Evolutionary conservation across 2,797 vertebrate species (phyloP), one percentile per base, ranked within the genome.

Genomic region (Triplophysa yarkandensis): DNA sequence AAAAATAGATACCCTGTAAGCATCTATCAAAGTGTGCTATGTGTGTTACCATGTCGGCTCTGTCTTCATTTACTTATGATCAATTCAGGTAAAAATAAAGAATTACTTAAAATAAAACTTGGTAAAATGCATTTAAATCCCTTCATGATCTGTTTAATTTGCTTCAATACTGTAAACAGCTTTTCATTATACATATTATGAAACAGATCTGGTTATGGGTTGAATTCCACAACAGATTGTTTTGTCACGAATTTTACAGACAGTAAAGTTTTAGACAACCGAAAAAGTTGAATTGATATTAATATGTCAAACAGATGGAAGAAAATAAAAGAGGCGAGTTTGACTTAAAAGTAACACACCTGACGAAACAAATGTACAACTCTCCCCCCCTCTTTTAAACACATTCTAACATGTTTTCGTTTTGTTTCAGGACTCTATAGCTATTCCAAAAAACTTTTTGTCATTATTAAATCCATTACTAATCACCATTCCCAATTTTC

Each of bases 381-480:
- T 52, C 14, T 52, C 66, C 7, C 17, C 4, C 54, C 28, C 50
- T 43, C n/a, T n/a, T n/a, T 17, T 4, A 41, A 55, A 70, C 32
- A 30, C 43, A 50, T 44, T 30, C 61, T 41, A 32, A 65, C 65
- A 28, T 23, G 68, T 54, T 65, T 41, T 27, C 83, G 83, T 83
- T 54, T 69, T 67, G 61, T 68, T 78, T 46, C 67, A 84, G 80
- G 80, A 69, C 23, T 19, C 67, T 54, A 55, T 36, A 57, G 61
- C 58, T 80, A 71, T 78, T 79, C 71, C 68, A 17, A 16, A 13
- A 16, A n/a, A 41, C 34, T 65, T 46, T 4, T 73, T 23, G 32
- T 52, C 60, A 71, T 11, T 61, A 61, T 61, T 57, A 48, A 16
- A 84, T 39, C 11, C 36, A 39, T 39, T 73, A 82, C 87, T 74